Base-by-base conservation (phyloP, 2,113 vertebrate species). In the Neomonachus schauinslandi region DNA sequence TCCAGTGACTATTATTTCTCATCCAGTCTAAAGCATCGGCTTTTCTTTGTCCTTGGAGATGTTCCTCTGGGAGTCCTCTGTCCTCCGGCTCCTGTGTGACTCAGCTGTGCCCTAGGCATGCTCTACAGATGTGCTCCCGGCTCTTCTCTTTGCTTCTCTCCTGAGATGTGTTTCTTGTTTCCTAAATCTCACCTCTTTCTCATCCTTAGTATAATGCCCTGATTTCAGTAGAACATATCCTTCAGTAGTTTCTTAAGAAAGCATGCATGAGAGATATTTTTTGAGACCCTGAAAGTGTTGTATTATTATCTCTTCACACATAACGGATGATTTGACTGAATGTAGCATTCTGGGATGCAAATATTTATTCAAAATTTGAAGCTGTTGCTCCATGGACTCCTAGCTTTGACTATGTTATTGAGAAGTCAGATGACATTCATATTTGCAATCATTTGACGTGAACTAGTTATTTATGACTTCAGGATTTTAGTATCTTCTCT, bases 391-490 rank as follows among this genome's bases (percentile, higher is more conserved):
- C 14, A 26, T 18, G 93, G 76, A 84, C 22, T 59, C 51, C 8
- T 36, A 28, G 14, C 49, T 95, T 88, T 76, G n/a, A 71, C 49
- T 39, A 16, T 18, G 33, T 67, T 69, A 22, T 42, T 87, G 51
- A 88, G 74, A 91, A 59, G 39, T 91, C n/a, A 59, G 57, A 42
- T 84, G 67, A 28, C n/a, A 79, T 89, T 92, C 11, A 8, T 71
- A 57, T 80, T 79, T 65, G 24, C 12, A 89, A 0, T 22, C 11
- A n/a, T 65, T 90, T 24, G 19, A 39, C 57, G 11, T 42, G 28
- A 93, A 26, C 42, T 71, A 59, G 11, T 90, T 96, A 83, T 33
- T 82, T 79, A 86, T 79, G 39, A 76, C 55, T 83, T 96, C 26
- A 63, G 77, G 33, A 49, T 89, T 61, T 85, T 57, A 85, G 63